These are phyloP conservation scores for Neolamprologus brichardi DNA, from an alignment of 2,113 vertebrate species.

Conservation along the genomic window DNA sequence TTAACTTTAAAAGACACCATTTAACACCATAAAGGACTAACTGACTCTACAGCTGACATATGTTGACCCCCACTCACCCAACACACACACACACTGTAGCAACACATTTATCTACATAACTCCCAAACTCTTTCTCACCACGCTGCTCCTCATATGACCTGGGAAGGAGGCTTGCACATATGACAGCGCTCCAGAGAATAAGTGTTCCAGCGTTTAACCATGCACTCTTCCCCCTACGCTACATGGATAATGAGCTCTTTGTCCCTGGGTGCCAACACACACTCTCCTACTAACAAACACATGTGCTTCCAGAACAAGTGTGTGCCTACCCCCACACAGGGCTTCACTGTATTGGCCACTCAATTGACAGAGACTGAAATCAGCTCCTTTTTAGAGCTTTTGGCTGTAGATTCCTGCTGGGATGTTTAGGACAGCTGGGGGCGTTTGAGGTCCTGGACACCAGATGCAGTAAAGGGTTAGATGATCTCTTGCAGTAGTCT, in stretches of 20 bases:
- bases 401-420: neutral
- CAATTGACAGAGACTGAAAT: conserved; percentile 55
- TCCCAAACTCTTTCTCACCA: neutral
- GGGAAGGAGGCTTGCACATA: conserved; percentile 30
- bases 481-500: neutral
- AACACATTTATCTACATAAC: neutral
- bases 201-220: conserved; percentile 14
- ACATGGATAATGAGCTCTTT: conserved; percentile 64
- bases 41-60: neutral
- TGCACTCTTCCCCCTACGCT: conserved; percentile 17
- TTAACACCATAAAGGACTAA: neutral
- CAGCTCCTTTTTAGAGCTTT: conserved; percentile 35
- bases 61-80: too few relatives aligned
- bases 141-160: conserved; percentile 62
- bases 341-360: conserved; percentile 50
- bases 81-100: neutral
- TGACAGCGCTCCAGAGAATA: conserved; percentile 61
- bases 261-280: conserved; percentile 13
- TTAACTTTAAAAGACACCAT: neutral
- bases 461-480: neutral
- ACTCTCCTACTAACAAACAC: neutral
- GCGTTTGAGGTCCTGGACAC: neutral
- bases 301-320: neutral
- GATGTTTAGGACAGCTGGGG: neutral
- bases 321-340: conserved; percentile 1